Base-by-base conservation (phyloP, 1,140 invertebrate genomes). In the Physella acuta region DNA sequence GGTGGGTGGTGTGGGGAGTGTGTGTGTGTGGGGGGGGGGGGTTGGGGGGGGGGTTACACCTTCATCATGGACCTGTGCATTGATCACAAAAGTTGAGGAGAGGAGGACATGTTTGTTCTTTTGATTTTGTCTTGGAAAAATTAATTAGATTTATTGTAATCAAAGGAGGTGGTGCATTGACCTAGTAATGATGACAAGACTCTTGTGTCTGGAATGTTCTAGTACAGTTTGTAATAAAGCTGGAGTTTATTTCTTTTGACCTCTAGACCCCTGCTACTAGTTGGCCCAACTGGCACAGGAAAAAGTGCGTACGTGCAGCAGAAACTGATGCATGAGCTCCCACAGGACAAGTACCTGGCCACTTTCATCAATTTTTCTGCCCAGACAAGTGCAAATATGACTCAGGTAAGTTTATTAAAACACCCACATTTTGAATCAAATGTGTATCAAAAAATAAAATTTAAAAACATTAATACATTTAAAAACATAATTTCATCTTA, bases 181-280 rank as follows among this genome's bases (percentile, higher is more conserved):
- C n/a, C n/a, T n/a, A n/a, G n/a, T n/a, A n/a, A n/a, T n/a, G n/a
- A n/a, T n/a, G n/a, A n/a, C n/a, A n/a, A n/a, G n/a, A n/a, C n/a
- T n/a, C n/a, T n/a, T n/a, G n/a, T n/a, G n/a, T n/a, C n/a, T n/a
- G n/a, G n/a, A n/a, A n/a, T n/a, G n/a, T n/a, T n/a, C n/a, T n/a
- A n/a, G n/a, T n/a, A n/a, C n/a, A n/a, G n/a, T n/a, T n/a, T n/a
- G n/a, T n/a, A n/a, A n/a, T n/a, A n/a, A n/a, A n/a, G n/a, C 26
- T 8, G 8, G 5, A 24, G 24, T n/a, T 55, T 28, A 24, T 55
- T 55, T 55, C 8, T 55, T 8, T n/a, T n/a, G 5, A 8, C 17
- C 26, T 68, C 88, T 59, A 89, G 90, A 68, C 90, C 92, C 2
- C 70, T 85, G 0, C 68, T 85, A 33, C 82, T 86, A 76, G 82